Conservation (phyloP, 2,797 vertebrate species). For the Sparidentex hasta region DNA sequence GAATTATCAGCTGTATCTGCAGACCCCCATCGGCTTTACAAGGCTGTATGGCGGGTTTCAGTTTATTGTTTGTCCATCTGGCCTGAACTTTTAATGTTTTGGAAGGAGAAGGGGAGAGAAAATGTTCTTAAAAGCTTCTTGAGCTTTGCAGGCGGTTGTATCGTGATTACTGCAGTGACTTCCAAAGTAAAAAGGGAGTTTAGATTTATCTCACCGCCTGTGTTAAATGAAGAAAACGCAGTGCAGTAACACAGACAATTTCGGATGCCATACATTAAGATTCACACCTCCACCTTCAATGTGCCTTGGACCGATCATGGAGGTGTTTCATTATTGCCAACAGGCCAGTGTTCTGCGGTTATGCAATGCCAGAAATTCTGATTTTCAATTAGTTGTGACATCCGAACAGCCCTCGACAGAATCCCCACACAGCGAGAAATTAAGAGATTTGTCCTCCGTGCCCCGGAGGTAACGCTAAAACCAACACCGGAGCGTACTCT, state of each 20-base stretch:
- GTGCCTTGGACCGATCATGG: neutral
- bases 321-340: neutral
- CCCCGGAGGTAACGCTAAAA: neutral
- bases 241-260: no score
- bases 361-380: neutral
- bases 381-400: neutral
- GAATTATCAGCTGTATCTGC: neutral
- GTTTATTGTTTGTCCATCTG: neutral
- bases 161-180: no score
- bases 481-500: neutral
- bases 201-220: no score
- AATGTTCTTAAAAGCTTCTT: no score
- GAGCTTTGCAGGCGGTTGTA: no score
- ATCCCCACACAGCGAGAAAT: no score
- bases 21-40: neutral
- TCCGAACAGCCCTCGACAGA: neutral
- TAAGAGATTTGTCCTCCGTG: neutral
- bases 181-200: no score
- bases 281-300: no score
- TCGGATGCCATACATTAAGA: no score
- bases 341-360: neutral
- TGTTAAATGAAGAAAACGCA: no score
- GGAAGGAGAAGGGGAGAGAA: neutral
- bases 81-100: neutral
- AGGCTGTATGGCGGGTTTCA: no score